Evolutionary conservation across 2,888 invertebrate genomes (phyloP).

Genomic region (Thymelicus sylvestris): DNA sequence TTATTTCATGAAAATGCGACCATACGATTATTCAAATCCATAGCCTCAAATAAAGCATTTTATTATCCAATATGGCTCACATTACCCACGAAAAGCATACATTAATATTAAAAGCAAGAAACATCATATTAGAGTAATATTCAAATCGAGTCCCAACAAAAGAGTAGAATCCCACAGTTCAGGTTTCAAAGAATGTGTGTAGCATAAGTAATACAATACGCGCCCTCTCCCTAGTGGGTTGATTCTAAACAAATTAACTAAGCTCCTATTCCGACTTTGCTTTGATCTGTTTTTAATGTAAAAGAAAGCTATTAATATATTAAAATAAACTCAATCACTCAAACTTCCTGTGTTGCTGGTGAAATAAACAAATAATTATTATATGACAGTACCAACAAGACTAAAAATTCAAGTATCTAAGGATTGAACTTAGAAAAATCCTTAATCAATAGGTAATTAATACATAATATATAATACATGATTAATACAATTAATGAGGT

Average conservation of each 20-base stretch:
- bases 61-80: slow-evolving; percentile 38
- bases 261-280: not conserved
- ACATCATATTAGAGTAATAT: slow-evolving; percentile 77
- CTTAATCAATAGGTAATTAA: too few relatives aligned
- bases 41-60: slow-evolving; percentile 19
- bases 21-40: slow-evolving; percentile 19
- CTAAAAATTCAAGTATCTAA: too few relatives aligned
- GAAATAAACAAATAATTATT: too few relatives aligned
- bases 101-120: slow-evolving; percentile 59
- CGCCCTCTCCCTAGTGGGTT: slow-evolving; percentile 58
- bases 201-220: slow-evolving; percentile 76
- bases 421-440: too few relatives aligned
- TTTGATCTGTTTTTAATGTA: not conserved
- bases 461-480: too few relatives aligned
- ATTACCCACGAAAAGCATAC: slow-evolving; percentile 40
- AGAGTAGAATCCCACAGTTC: slow-evolving; percentile 72
- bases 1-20: not conserved
- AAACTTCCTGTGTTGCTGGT: too few relatives aligned
- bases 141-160: slow-evolving; percentile 78
- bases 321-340: too few relatives aligned
- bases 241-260: slow-evolving; percentile 34
- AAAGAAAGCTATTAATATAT: too few relatives aligned
- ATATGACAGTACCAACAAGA: too few relatives aligned
- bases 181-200: slow-evolving; percentile 75
- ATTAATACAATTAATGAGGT: too few relatives aligned